A percentile compares a stretch with the other conserved stretches of the same genome.
phyloP scores from a whole-genome alignment of 1,140 invertebrate genomes.

The Leptopilina clavipes region DNA sequence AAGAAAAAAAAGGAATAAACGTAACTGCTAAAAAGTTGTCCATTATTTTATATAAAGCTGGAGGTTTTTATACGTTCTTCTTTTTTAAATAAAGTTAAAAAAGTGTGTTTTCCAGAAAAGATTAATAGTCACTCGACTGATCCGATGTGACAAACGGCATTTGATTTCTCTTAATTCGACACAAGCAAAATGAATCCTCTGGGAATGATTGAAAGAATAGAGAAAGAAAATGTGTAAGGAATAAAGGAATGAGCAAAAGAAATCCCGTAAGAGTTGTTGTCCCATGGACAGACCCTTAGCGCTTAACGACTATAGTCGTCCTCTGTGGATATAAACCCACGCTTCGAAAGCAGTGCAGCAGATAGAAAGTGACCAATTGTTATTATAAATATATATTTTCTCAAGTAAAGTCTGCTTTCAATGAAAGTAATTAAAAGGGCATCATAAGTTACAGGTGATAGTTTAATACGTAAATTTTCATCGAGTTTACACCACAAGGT shows the following conservation, averaged over 20 bases:
- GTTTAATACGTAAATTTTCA: neutral
- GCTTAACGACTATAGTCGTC: constrained; percentile 43
- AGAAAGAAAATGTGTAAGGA: constrained; percentile 3
- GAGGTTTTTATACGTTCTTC: neutral
- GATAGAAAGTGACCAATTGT: too few species aligned
- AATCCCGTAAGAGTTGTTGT: constrained; percentile 22
- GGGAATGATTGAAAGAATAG: constrained; percentile 1
- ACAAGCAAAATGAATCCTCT: neutral
- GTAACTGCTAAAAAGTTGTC: neutral
- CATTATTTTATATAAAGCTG: neutral
- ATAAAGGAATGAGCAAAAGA: too few species aligned
- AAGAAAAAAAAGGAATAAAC: too few species aligned
- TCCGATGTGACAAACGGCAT: neutral
- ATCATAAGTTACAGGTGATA: neutral
- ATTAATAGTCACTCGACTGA: constrained; percentile 1
- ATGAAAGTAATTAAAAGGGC: constrained; percentile 40
- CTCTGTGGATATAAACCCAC: constrained; percentile 52
- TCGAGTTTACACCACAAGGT: constrained; percentile 36
- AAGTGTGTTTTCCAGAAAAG: neutral
- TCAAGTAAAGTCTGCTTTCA: too few species aligned
- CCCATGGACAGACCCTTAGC: constrained; percentile 40
- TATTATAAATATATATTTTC: too few species aligned
- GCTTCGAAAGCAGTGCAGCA: too few species aligned
- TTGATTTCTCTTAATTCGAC: constrained; percentile 20
- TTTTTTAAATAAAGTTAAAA: too few species aligned